phyloP scores from a whole-genome alignment of 92 coral and sea anemone species.

The Epizoanthus illoricatus region DNA sequence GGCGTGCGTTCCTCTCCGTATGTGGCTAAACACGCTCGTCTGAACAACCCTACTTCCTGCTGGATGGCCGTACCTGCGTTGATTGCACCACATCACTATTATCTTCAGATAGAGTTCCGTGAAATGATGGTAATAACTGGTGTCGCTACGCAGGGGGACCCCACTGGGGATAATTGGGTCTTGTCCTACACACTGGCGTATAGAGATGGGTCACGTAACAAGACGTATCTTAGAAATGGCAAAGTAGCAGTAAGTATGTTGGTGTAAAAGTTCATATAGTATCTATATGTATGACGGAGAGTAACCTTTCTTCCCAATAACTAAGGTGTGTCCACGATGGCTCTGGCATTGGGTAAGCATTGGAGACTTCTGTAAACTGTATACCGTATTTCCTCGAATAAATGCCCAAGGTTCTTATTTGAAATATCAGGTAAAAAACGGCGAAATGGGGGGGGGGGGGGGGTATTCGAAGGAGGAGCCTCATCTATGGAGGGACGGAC shows the following conservation, averaged over 20 bases:
- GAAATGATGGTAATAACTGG: neutral
- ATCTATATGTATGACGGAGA: too few relatives aligned
- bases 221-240: neutral
- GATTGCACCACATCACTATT: neutral
- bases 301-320: too few relatives aligned
- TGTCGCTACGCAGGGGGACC: slow-evolving; percentile 29
- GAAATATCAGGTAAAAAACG: too few relatives aligned
- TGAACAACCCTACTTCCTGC: slow-evolving; percentile 19
- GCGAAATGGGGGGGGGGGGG: too few relatives aligned
- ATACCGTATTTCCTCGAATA: too few relatives aligned
- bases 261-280: neutral
- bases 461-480: too few relatives aligned
- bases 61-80: slow-evolving; percentile 10
- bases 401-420: too few relatives aligned
- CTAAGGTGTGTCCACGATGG: too few relatives aligned
- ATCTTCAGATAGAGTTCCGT: slow-evolving; percentile 10
- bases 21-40: slow-evolving; percentile 19
- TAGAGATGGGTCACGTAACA: neutral
- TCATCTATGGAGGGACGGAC: too few relatives aligned
- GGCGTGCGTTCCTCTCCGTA: neutral
- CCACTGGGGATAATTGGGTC: slow-evolving; percentile 29
- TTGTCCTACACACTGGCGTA: neutral
- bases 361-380: too few relatives aligned
- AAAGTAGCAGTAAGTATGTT: neutral
- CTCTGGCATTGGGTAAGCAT: too few relatives aligned